Conservation (phyloP, 2,797 vertebrate species). For the Coregonus sp. region DNA sequence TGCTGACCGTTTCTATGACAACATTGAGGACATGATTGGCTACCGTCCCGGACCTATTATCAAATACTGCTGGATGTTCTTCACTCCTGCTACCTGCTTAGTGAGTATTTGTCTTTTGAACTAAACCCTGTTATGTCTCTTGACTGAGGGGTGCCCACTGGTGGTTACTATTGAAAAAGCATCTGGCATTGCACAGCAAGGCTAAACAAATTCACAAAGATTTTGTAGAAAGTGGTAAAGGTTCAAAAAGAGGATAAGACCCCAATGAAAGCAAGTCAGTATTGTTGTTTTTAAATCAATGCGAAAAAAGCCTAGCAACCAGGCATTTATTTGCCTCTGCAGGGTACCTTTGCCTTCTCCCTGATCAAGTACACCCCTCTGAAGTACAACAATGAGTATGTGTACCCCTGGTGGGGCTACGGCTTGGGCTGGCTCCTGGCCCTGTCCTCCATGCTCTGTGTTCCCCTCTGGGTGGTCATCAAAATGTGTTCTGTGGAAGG, state of each 20-base stretch:
- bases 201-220: too few relatives aligned
- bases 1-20: conserved; percentile 91
- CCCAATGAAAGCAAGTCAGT: not conserved
- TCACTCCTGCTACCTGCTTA: conserved; percentile 91
- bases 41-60: conserved; percentile 86
- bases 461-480: conserved; percentile 82
- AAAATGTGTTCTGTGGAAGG: conserved; percentile 86
- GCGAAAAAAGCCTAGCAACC: not conserved
- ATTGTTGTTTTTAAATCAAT: not conserved
- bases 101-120: conserved; percentile 54
- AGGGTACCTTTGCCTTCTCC: conserved; percentile 95
- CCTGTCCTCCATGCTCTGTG: conserved; percentile 92
- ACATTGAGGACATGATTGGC: conserved; percentile 97
- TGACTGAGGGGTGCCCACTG: conserved; percentile 46
- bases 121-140: not conserved
- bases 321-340: conserved; percentile 16
- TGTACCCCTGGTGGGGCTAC: conserved; percentile 94
- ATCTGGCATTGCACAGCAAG: not conserved
- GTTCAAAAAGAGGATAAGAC: not conserved
- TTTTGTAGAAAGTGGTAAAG: not conserved
- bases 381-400: conserved; percentile 94
- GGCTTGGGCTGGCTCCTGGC: conserved; percentile 91
- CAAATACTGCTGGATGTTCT: conserved; percentile 94
- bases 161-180: conserved; percentile 33
- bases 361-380: conserved; percentile 92